Conservation (phyloP, 2,888 invertebrate genomes). For the Dryobota labecula region DNA sequence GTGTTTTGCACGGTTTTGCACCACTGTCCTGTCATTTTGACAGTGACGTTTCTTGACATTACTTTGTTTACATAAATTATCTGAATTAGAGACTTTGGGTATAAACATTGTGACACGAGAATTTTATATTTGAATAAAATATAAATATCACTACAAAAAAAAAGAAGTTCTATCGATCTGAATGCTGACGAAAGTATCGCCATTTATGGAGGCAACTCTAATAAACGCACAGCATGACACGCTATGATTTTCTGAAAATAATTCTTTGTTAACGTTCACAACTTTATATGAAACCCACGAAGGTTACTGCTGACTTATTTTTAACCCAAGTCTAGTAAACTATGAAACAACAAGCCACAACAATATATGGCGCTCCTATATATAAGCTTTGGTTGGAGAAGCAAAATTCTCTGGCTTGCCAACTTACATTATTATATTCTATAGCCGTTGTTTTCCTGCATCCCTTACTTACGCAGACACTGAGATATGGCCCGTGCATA, state of each 20-base stretch:
- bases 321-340: conserved; percentile 64
- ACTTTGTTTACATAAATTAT: too few species aligned
- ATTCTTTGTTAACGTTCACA: conserved; percentile 2
- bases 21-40: too few species aligned
- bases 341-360: conserved; percentile 47
- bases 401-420: conserved; percentile 57
- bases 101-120: too few species aligned
- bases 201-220: too few species aligned
- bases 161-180: neutral
- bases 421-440: conserved; percentile 68
- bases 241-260: neutral
- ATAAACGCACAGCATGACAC: neutral
- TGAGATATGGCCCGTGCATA: conserved; percentile 65
- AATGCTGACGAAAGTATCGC: neutral
- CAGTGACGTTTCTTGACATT: too few species aligned
- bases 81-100: too few species aligned
- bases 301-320: conserved; percentile 64
- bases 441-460: conserved; percentile 66
- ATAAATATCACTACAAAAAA: too few species aligned
- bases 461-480: conserved; percentile 66
- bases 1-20: too few species aligned
- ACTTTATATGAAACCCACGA: conserved; percentile 23
- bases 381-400: conserved; percentile 58
- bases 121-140: too few species aligned
- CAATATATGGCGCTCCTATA: conserved; percentile 47